These are phyloP conservation scores for Cyaniris semiargus DNA, from an alignment of 2,888 invertebrate genomes.

Conservation along the genomic window DNA sequence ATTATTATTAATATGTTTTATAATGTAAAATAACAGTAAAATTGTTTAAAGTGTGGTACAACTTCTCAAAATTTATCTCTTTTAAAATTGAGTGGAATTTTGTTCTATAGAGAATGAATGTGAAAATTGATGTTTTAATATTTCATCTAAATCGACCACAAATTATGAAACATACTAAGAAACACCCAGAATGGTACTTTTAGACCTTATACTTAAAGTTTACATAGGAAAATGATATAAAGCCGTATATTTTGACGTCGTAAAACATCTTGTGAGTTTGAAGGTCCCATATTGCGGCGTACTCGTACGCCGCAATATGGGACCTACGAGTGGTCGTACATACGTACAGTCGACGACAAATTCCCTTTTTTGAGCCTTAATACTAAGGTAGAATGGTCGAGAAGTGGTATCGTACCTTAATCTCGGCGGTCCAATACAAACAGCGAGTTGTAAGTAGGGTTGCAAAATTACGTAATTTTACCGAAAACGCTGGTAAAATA, in stretches of 20 bases:
- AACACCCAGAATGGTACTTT: background rate
- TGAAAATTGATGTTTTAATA: too few species aligned
- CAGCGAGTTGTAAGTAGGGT: conserved; percentile 12
- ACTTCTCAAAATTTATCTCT: too few species aligned
- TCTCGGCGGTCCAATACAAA: conserved; percentile 23
- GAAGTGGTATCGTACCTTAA: background rate
- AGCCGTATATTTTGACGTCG: background rate
- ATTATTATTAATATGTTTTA: too few species aligned
- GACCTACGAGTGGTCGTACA: background rate
- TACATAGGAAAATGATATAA: background rate
- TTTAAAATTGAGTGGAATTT: too few species aligned
- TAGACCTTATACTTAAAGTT: background rate
- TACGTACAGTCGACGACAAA: background rate
- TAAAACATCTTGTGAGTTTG: conserved; percentile 10
- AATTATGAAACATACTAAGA: too few species aligned
- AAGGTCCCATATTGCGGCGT: background rate
- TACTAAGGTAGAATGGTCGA: background rate
- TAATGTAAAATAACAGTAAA: too few species aligned
- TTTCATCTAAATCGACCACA: too few species aligned
- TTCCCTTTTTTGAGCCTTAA: background rate
- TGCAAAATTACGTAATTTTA: too few species aligned
- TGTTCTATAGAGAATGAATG: too few species aligned
- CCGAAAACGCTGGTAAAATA: too few species aligned
- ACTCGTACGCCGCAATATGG: too few species aligned
- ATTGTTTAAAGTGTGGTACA: too few species aligned